Conservation (phyloP, 2,888 invertebrate species). For the Macaria liturata region DNA sequence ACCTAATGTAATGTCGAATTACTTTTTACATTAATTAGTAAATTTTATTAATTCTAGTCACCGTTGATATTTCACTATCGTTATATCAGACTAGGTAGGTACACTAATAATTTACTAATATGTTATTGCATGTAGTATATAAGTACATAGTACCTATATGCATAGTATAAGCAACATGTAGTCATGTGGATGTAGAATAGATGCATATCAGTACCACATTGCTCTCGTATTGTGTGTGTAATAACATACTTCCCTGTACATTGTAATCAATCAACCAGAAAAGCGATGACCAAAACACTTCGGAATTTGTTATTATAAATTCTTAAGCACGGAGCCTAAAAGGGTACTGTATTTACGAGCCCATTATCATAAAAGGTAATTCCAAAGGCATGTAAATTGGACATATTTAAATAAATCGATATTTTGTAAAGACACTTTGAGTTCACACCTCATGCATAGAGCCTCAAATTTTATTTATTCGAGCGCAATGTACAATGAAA, state of each 20-base stretch:
- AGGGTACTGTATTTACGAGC: slow-evolving; percentile 21
- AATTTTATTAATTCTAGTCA: no score
- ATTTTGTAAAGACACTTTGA: no score
- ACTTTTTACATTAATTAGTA: slow-evolving; percentile 1
- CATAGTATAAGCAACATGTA: no score
- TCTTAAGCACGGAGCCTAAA: slow-evolving; percentile 10
- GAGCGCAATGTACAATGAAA: no score
- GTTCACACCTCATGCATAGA: no score
- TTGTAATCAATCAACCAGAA: slow-evolving; percentile 18
- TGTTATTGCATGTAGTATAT: neutral
- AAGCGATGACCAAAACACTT: slow-evolving; percentile 18
- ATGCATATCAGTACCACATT: neutral
- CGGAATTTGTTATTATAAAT: slow-evolving; percentile 22
- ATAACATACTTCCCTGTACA: slow-evolving; percentile 10
- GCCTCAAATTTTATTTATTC: no score
- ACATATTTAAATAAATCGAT: neutral
- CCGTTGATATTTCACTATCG: no score
- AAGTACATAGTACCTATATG: neutral
- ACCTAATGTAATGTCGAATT: neutral
- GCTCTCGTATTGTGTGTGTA: slow-evolving; percentile 15
- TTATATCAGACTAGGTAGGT: no score
- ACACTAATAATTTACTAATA: no score
- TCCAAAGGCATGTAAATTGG: slow-evolving; percentile 1
- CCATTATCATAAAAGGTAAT: slow-evolving; percentile 11
- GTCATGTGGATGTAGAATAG: no score